These are phyloP conservation scores for Leptinotarsa peninsularis DNA, from an alignment of 2,888 invertebrate species.

Conservation along the genomic window DNA sequence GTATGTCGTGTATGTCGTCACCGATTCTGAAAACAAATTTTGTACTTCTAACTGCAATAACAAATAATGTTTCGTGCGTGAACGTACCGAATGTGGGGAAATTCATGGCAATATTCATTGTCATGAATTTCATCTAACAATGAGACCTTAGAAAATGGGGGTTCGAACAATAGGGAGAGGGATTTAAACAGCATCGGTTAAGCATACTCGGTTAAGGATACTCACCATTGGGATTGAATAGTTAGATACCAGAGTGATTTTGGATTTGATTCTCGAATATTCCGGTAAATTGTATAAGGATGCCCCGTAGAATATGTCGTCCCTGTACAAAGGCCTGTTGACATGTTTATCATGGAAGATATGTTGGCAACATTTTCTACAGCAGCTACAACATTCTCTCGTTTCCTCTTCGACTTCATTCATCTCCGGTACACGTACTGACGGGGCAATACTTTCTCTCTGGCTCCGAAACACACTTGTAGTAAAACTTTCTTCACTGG, in stretches of 20 bases:
- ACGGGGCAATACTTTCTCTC: not conserved
- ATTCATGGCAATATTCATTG: no score
- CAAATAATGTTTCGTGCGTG: no score
- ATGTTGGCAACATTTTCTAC: constrained; percentile 22
- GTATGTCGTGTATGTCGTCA: no score
- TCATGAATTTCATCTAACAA: no score
- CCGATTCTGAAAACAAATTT: no score
- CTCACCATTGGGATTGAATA: not conserved
- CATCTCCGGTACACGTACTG: constrained; percentile 40
- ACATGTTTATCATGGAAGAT: constrained; percentile 11
- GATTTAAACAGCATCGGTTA: not conserved
- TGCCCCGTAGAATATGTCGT: constrained; percentile 78
- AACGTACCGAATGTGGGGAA: no score
- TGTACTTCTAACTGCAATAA: no score
- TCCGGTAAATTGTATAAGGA: constrained; percentile 49
- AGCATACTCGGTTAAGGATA: not conserved
- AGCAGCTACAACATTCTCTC: constrained; percentile 21
- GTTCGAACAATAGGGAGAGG: no score
- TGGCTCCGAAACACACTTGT: constrained; percentile 22
- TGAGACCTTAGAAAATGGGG: no score
- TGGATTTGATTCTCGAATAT: constrained; percentile 34
- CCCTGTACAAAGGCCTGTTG: constrained; percentile 72
- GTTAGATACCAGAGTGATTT: not conserved
- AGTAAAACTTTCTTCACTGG: constrained; percentile 25
- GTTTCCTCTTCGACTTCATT: constrained; percentile 38